phyloP scores from a whole-genome alignment of 2,888 invertebrate species.

The Mythimna impura region DNA sequence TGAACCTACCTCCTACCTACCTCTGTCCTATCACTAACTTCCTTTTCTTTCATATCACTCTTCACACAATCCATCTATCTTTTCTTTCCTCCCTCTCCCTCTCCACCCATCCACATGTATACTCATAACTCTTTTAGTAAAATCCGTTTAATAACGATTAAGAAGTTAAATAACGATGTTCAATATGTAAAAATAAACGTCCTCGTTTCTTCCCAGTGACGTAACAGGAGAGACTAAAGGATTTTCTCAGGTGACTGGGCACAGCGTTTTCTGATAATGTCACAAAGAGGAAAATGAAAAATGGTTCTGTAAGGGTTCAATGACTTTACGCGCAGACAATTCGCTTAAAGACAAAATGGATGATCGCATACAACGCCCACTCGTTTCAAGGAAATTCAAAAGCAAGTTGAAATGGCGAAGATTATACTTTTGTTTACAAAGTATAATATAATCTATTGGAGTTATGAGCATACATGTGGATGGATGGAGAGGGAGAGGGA shows the following conservation, averaged over 20 bases:
- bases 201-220: slow-evolving; percentile 20
- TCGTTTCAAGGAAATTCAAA: slow-evolving; percentile 15
- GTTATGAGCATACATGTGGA: neutral
- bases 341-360: slow-evolving; percentile 41
- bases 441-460: neutral
- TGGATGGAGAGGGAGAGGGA: too few species aligned
- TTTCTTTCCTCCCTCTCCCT: too few species aligned
- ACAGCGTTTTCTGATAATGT: slow-evolving; percentile 37
- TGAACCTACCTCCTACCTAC: too few species aligned
- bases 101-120: too few species aligned
- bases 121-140: too few species aligned
- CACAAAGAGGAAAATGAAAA: slow-evolving; percentile 48
- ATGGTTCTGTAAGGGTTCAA: slow-evolving; percentile 40
- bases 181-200: slow-evolving; percentile 25
- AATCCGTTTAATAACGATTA: too few species aligned
- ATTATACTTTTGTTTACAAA: neutral
- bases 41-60: too few species aligned
- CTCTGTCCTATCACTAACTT: too few species aligned
- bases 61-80: too few species aligned
- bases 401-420: slow-evolving; percentile 6
- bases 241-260: slow-evolving; percentile 44
- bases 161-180: neutral
- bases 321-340: slow-evolving; percentile 40
- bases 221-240: slow-evolving; percentile 34
- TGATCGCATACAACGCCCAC: slow-evolving; percentile 32